Conservation (phyloP, 2,797 vertebrate species). For the Rhinella marina region DNA sequence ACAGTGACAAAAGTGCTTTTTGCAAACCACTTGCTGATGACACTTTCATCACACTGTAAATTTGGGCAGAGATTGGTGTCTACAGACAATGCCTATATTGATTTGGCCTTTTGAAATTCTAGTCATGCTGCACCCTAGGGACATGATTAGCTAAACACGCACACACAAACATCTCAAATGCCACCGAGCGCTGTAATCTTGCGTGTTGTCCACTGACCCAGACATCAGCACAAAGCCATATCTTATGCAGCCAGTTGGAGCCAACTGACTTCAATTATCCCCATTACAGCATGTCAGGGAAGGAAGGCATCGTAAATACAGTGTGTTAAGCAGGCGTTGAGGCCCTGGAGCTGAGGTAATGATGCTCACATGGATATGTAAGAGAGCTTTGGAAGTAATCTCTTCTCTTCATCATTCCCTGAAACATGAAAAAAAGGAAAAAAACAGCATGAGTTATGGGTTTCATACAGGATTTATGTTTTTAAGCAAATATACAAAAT, state of each 20-base stretch:
- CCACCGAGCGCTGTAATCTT: conserved; percentile 38
- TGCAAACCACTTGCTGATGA: neutral
- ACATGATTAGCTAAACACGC: conserved; percentile 49
- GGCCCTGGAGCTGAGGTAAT: conserved; percentile 47
- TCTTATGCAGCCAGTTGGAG: conserved; percentile 45
- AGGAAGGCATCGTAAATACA: conserved; percentile 50
- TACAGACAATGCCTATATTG: conserved; percentile 40
- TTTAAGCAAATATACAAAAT: neutral
- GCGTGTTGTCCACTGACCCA: conserved; percentile 55
- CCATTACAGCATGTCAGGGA: conserved; percentile 33
- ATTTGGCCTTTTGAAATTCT: conserved; percentile 48
- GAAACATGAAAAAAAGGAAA: neutral
- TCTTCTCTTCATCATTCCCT: conserved; percentile 24
- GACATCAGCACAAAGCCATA: conserved; percentile 32
- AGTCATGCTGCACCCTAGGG: conserved; percentile 31
- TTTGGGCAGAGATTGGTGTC: conserved; percentile 1
- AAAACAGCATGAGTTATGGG: neutral
- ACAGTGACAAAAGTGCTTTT: neutral
- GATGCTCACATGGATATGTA: conserved; percentile 48
- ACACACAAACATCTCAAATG: conserved; percentile 56
- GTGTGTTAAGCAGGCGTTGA: conserved; percentile 48
- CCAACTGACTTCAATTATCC: conserved; percentile 60
- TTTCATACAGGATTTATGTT: neutral
- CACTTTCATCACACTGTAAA: conserved; percentile 36
- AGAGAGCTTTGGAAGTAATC: conserved; percentile 33